Conservation (phyloP, 2,113 vertebrate species). For the Elgaria multicarinata region DNA sequence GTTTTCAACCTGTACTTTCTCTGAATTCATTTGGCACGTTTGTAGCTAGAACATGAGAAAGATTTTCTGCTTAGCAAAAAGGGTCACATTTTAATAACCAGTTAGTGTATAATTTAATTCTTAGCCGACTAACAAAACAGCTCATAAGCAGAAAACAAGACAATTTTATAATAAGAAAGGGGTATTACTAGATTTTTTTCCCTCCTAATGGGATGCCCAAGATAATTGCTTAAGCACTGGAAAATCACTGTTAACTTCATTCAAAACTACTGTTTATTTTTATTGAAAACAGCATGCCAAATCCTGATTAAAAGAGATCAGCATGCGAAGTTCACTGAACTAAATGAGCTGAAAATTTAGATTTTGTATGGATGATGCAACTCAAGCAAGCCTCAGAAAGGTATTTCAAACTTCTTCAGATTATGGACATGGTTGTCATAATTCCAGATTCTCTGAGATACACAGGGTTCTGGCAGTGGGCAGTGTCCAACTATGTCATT, state of each 20-base stretch:
- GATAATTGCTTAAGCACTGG: conserved; percentile 26
- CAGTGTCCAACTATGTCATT: too few species aligned
- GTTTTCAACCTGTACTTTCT: neutral
- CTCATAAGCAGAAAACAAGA: conserved; percentile 10
- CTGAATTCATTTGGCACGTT: neutral
- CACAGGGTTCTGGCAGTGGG: neutral
- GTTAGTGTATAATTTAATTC: neutral
- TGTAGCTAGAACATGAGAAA: neutral
- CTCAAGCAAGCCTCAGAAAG: neutral
- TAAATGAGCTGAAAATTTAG: neutral
- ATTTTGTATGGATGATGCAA: neutral
- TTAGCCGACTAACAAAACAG: conserved; percentile 6
- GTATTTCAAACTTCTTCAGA: neutral
- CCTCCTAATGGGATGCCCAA: conserved; percentile 18
- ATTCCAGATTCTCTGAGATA: neutral
- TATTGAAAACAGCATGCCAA: conserved; percentile 6
- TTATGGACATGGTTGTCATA: too few species aligned
- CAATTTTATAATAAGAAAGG: neutral
- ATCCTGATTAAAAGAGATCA: neutral
- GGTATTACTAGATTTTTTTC: neutral
- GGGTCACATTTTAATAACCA: conserved; percentile 14
- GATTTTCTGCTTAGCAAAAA: neutral
- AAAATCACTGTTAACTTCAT: neutral
- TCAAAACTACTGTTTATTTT: conserved; percentile 11
- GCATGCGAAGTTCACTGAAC: neutral